Evolutionary conservation across 2,797 vertebrate genomes (phyloP).

Genomic region (Scolopax rusticola): DNA sequence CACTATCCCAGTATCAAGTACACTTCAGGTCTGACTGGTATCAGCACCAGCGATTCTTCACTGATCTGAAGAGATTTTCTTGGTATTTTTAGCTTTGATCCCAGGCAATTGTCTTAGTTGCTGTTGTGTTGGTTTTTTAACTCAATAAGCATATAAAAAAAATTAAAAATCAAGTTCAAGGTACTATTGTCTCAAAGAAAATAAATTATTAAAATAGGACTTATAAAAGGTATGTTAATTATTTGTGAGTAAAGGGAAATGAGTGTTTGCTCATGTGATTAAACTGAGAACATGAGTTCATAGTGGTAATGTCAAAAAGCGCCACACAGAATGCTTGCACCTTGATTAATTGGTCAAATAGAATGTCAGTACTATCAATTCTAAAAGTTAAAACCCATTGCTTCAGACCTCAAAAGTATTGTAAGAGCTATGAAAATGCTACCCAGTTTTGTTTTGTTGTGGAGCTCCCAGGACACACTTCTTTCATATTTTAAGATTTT

Average conservation of each 20-base stretch:
- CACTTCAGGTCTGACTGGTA: constrained; percentile 46
- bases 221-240: background rate
- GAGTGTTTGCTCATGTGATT: background rate
- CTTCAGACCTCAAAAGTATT: background rate
- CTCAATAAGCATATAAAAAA: background rate
- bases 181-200: background rate
- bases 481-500: background rate
- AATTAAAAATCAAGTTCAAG: background rate
- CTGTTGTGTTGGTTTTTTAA: background rate
- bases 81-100: constrained; percentile 59
- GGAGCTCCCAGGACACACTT: background rate
- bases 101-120: constrained; percentile 10
- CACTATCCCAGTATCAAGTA: constrained; percentile 71
- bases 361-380: background rate
- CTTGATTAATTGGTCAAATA: background rate
- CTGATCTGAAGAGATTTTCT: constrained; percentile 45
- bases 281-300: background rate
- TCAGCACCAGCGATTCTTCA: constrained; percentile 28
- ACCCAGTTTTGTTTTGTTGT: background rate
- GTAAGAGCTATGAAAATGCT: background rate
- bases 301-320: background rate
- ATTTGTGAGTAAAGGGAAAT: background rate
- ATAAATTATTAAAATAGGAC: background rate
- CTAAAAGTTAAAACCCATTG: background rate
- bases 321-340: background rate